A percentile compares a stretch with the other conserved stretches of the same genome.
phyloP scores from a whole-genome alignment of 2,888 invertebrate species.

The Torymus auratus region DNA sequence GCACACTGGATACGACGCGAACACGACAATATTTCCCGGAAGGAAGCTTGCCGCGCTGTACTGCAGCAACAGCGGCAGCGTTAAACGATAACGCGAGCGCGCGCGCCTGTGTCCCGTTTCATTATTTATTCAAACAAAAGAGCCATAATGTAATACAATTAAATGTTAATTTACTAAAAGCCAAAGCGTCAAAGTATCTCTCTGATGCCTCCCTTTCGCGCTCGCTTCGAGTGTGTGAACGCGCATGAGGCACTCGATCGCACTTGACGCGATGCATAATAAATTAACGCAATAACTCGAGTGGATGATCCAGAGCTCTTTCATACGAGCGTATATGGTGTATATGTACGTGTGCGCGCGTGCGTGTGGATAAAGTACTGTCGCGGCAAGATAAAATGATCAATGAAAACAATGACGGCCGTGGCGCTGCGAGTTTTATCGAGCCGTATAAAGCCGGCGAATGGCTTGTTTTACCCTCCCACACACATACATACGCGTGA shows the following conservation, averaged over 20 bases:
- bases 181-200: constrained; percentile 7
- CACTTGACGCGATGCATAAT: constrained; percentile 14
- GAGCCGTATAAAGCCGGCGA: constrained; percentile 65
- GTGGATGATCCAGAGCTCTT: constrained; percentile 1
- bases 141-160: constrained; percentile 35
- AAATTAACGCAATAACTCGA: constrained; percentile 27
- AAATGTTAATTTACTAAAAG: constrained; percentile 47
- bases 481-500: constrained; percentile 20
- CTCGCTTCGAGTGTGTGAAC: not conserved
- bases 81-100: not conserved
- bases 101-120: not conserved
- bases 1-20: too few relatives aligned
- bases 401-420: constrained; percentile 12
- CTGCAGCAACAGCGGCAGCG: not conserved
- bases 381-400: constrained; percentile 1
- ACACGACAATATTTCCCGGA: too few relatives aligned
- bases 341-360: not conserved
- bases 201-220: too few relatives aligned
- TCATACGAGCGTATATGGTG: not conserved
- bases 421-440: constrained; percentile 63
- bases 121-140: constrained; percentile 18
- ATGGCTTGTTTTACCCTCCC: constrained; percentile 65
- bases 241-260: not conserved
- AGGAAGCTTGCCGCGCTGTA: too few relatives aligned
- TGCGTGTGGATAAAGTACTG: constrained; percentile 9